Evolutionary conservation across 2,113 vertebrate genomes (phyloP).

Genomic region (Microtus pennsylvanicus): DNA sequence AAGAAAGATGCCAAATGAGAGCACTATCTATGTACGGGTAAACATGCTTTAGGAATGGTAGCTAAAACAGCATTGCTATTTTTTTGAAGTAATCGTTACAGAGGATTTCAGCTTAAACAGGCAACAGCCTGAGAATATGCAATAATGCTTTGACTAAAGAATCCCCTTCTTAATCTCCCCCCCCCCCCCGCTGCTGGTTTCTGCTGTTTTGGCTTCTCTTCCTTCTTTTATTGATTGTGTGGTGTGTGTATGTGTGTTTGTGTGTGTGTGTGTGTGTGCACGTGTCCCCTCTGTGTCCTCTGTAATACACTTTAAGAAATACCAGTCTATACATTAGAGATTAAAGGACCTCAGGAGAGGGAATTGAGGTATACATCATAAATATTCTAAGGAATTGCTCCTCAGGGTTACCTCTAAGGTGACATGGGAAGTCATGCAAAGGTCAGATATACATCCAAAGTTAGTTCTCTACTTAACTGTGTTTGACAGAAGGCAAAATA

Average conservation of each 20-base stretch:
- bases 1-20: background rate
- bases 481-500: no score
- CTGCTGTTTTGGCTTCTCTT: background rate
- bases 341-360: background rate
- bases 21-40: background rate
- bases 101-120: background rate
- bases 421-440: background rate
- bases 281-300: background rate
- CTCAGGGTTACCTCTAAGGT: background rate
- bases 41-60: background rate
- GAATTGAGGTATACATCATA: background rate
- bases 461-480: background rate
- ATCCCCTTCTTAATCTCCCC: no score
- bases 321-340: background rate
- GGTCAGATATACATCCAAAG: rapidly evolving
- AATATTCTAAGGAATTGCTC: background rate
- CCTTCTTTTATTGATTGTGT: no score
- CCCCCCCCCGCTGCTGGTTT: background rate
- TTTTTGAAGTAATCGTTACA: background rate
- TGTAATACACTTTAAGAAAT: background rate
- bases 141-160: background rate
- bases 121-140: no score
- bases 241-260: no score
- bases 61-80: background rate
- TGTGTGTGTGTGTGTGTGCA: no score